Percentiles rank a stretch among this genome's conserved stretches.
These are phyloP conservation scores for Thaleichthys pacificus DNA, from an alignment of 2,797 vertebrate species.

Conservation along the genomic window DNA sequence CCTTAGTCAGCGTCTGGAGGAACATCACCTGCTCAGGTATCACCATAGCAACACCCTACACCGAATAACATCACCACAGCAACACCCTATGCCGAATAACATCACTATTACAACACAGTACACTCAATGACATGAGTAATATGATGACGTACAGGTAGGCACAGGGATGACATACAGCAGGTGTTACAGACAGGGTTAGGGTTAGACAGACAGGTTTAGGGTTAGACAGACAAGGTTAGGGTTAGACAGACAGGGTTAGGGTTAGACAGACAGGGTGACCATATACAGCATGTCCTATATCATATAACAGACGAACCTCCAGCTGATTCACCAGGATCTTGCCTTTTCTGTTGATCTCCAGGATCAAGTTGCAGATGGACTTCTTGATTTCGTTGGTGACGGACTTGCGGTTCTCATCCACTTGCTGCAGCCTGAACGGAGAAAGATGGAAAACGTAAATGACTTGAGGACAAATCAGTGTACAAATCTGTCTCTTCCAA, in stretches of 20 bases:
- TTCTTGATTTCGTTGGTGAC: constrained; percentile 98
- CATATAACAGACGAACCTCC: constrained; percentile 75
- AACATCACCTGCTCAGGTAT: background rate
- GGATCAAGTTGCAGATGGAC: constrained; percentile 94
- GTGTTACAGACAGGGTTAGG: background rate
- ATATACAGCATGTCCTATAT: background rate
- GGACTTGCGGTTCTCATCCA: constrained; percentile 94
- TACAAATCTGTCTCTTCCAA: too few relatives aligned
- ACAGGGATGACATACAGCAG: background rate
- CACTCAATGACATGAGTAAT: too few relatives aligned
- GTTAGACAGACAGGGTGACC: background rate
- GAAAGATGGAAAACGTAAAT: background rate
- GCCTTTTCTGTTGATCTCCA: constrained; percentile 98
- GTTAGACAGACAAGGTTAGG: background rate
- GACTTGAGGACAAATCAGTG: too few relatives aligned
- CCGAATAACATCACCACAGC: background rate
- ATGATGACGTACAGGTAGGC: background rate
- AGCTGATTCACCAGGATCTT: constrained; percentile 95
- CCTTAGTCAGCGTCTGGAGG: constrained; percentile 79
- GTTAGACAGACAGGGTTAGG: background rate
- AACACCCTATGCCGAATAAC: too few relatives aligned
- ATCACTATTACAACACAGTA: too few relatives aligned
- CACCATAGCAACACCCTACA: background rate
- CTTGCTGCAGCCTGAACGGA: constrained; percentile 86
- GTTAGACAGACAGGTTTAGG: background rate